These are phyloP conservation scores for Crocallis elinguaria DNA, from an alignment of 2,888 invertebrate genomes.

Conservation along the genomic window DNA sequence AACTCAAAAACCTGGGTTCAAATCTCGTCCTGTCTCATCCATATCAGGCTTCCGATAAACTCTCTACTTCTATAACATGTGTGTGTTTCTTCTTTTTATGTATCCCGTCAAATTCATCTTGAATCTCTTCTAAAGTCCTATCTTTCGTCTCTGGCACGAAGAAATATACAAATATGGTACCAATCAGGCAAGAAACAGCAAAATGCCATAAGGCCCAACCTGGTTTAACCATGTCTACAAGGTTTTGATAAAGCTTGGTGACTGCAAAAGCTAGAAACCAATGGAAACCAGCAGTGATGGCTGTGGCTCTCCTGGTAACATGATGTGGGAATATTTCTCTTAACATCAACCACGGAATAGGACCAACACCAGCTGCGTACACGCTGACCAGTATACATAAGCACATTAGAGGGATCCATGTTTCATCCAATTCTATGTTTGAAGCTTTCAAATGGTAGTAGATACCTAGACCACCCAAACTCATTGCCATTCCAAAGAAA, in stretches of 20 bases:
- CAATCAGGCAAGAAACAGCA: slow-evolving; percentile 83
- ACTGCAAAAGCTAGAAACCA: slow-evolving; percentile 88
- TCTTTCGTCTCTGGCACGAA: slow-evolving; percentile 89
- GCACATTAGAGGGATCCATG: slow-evolving; percentile 85
- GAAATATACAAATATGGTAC: slow-evolving; percentile 86
- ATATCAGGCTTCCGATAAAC: slow-evolving; percentile 58
- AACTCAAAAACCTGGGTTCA: slow-evolving; percentile 17
- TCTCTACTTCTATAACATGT: slow-evolving; percentile 77
- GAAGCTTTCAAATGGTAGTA: slow-evolving; percentile 74
- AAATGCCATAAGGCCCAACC: slow-evolving; percentile 89
- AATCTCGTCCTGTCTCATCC: slow-evolving; percentile 36
- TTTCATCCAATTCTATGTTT: slow-evolving; percentile 47
- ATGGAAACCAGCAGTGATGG: slow-evolving; percentile 87
- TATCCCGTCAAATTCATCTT: slow-evolving; percentile 78
- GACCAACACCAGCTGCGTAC: slow-evolving; percentile 88
- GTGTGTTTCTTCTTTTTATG: slow-evolving; percentile 71
- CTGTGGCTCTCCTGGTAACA: slow-evolving; percentile 86
- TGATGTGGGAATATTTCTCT: slow-evolving; percentile 88
- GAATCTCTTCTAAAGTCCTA: slow-evolving; percentile 82
- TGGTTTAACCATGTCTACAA: slow-evolving; percentile 81
- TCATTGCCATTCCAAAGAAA: slow-evolving; percentile 82
- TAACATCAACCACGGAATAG: slow-evolving; percentile 89
- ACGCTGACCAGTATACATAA: slow-evolving; percentile 84
- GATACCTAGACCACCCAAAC: slow-evolving; percentile 76
- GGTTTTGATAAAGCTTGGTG: slow-evolving; percentile 86